Evolutionary conservation across 2,888 invertebrate species (phyloP).

Genomic region (Latheticus oryzae): DNA sequence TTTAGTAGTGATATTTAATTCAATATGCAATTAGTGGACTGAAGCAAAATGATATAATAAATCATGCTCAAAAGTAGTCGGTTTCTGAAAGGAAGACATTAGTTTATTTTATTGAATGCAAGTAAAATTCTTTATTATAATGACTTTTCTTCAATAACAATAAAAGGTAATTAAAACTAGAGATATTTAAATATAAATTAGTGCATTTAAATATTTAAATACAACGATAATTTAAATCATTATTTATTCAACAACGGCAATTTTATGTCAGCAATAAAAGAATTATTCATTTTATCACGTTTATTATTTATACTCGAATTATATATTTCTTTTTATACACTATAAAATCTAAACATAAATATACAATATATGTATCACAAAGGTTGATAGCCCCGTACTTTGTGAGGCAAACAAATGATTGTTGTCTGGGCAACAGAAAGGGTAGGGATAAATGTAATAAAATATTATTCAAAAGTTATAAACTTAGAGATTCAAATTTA

Average conservation of each 20-base stretch:
- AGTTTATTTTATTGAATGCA: conserved; percentile 35
- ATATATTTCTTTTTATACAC: conserved; percentile 58
- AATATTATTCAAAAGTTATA: conserved; percentile 59
- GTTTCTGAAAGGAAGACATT: conserved; percentile 24
- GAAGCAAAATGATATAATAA: conserved; percentile 37
- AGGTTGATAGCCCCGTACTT: conserved; percentile 56
- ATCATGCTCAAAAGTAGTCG: conserved; percentile 35
- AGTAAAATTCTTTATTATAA: conserved; percentile 48
- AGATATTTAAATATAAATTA: conserved; percentile 54
- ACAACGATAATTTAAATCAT: conserved; percentile 46
- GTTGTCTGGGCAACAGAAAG: conserved; percentile 35
- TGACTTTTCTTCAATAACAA: conserved; percentile 48
- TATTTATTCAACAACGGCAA: conserved; percentile 51
- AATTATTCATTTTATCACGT: conserved; percentile 58
- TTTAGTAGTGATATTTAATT: conserved; percentile 35
- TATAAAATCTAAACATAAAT: conserved; percentile 59
- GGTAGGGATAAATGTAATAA: conserved; percentile 55
- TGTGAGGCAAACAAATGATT: conserved; percentile 52
- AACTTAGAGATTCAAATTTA: conserved; percentile 47
- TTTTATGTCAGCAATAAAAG: conserved; percentile 53
- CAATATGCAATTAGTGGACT: conserved; percentile 27
- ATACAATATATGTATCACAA: conserved; percentile 51
- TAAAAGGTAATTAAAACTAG: conserved; percentile 47
- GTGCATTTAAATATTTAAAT: conserved; percentile 53
- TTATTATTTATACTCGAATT: conserved; percentile 61